These are phyloP conservation scores for Salvelinus alpinus DNA, from an alignment of 2,113 vertebrate genomes.

Conservation along the genomic window DNA sequence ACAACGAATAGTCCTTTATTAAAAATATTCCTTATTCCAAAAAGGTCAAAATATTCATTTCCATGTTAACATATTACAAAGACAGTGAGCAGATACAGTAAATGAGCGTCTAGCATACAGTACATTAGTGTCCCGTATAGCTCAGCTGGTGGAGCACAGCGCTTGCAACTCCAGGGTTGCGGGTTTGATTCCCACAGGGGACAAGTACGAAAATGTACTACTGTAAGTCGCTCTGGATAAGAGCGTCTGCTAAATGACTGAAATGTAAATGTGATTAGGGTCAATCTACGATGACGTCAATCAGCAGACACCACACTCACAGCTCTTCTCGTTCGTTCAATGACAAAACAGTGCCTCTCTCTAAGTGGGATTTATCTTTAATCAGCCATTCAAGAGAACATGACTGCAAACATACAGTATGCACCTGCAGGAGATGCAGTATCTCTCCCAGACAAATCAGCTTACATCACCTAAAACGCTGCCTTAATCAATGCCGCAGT, in stretches of 20 bases:
- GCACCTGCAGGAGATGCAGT: background rate
- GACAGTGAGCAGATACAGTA: background rate
- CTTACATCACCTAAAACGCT: background rate
- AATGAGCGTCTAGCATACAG: background rate
- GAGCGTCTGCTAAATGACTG: background rate
- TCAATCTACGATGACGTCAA: conserved; percentile 11
- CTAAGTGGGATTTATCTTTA: conserved; percentile 2
- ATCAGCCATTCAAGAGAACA: background rate
- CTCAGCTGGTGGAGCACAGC: too few species aligned
- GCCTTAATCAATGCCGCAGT: background rate
- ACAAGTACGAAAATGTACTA: too few species aligned
- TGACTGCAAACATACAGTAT: background rate
- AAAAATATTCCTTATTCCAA: background rate
- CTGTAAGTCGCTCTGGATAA: too few species aligned
- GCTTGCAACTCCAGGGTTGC: too few species aligned
- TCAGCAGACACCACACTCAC: conserved; percentile 2
- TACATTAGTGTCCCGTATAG: background rate
- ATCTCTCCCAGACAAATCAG: background rate
- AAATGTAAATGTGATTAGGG: too few species aligned
- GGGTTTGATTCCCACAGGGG: too few species aligned
- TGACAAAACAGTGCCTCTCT: background rate
- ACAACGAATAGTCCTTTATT: background rate
- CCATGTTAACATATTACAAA: background rate
- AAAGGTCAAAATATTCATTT: background rate
- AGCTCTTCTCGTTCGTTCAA: background rate